Conservation (phyloP, 1,140 invertebrate genomes). For the Homalodisca vitripennis region DNA sequence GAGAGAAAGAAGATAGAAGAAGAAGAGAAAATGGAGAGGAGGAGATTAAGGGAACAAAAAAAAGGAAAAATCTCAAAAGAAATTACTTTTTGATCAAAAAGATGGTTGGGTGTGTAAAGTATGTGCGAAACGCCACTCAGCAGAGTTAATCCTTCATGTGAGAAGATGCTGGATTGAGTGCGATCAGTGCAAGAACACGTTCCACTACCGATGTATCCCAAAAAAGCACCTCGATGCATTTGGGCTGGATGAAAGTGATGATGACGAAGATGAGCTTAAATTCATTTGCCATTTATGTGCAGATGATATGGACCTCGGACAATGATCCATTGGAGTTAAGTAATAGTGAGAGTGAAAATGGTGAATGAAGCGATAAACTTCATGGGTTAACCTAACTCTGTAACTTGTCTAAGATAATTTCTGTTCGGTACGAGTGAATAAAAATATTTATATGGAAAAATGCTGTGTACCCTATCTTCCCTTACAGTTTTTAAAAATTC, state of each 20-base stretch:
- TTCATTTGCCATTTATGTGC: neutral
- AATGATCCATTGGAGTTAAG: too few relatives aligned
- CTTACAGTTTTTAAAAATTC: too few relatives aligned
- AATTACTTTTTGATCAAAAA: neutral
- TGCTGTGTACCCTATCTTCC: too few relatives aligned
- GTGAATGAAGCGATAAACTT: too few relatives aligned
- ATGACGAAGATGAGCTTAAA: neutral
- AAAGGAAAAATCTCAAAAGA: neutral
- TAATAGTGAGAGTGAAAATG: too few relatives aligned
- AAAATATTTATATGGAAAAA: too few relatives aligned
- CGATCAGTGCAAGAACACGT: neutral
- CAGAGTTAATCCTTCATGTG: neutral
- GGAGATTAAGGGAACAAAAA: neutral
- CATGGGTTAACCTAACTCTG: too few relatives aligned
- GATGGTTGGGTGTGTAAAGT: neutral
- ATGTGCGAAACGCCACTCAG: neutral
- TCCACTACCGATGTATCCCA: neutral
- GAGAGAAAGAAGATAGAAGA: neutral
- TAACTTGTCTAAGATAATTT: too few relatives aligned
- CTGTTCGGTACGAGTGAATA: too few relatives aligned
- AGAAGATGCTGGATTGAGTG: neutral
- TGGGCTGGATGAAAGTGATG: neutral
- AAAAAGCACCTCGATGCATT: neutral
- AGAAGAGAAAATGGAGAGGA: neutral
- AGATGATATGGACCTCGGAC: neutral